Base-by-base conservation (phyloP, 1,140 invertebrate species). In the Drosophila bifasciata region DNA sequence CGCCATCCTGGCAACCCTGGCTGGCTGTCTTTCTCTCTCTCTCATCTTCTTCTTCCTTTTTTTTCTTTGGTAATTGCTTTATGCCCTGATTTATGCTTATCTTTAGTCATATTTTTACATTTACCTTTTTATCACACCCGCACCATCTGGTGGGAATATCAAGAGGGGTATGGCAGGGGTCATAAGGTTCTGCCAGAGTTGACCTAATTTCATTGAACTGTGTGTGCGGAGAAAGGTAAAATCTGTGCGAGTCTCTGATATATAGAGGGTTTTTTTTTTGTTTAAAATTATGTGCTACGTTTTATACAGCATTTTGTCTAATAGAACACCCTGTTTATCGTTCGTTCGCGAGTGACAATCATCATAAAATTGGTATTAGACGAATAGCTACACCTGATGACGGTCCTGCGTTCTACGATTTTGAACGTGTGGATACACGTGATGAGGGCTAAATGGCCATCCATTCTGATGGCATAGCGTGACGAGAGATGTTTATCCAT, bases 101-200 rank as follows among this genome's bases (percentile, higher is more conserved):
- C 81, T 85, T 75, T 57, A 86, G 81, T 81, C 63, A 85, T 85
- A 77, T 86, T 85, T 86, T 77, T 77, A 86, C 81, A 77, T 86
- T 86, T 81, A 81, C 81, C 83, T 86, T 77, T 81, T 80, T 81
- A 86, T 73, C 63, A 61, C 55, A 77, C 66, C 68, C 51, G 51
- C 44, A 23, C 63, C 56, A 45, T 43, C 32, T 15, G 32, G 16
- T 48, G 8, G 41, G 45, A 7, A 46, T 11, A 6, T 9, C 15
- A 5, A 23, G 11, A 17, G 45, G 8, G 40, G 16, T 36, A 21
- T 15, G 40, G 39, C 15, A 16, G 43, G 17, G 49, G 41, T 23
- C 53, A 17, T 11, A 16, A 19, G 44, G 17, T 21, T 15, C 40
- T 28, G 32, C 68, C 56, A 23, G 51, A 46, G 78, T 68, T 85